A percentile compares a stretch with the other conserved stretches of the same genome.
Evolutionary conservation across 2,113 vertebrate genomes (phyloP).

Genomic region (Zingel zingel): DNA sequence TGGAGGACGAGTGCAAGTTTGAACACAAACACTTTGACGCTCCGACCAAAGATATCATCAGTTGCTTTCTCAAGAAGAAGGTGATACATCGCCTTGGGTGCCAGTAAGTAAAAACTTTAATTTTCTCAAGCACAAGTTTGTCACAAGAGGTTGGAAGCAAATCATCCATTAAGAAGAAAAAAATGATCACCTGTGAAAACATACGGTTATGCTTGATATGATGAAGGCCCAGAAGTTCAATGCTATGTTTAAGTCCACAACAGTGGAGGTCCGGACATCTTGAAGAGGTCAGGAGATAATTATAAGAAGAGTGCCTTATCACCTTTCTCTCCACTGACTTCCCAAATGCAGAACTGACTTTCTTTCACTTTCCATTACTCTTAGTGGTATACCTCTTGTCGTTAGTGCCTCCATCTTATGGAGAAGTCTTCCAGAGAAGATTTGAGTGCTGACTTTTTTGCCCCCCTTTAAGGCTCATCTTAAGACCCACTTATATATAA

Average conservation of each 20-base stretch:
- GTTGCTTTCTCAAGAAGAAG: slow-evolving; percentile 88
- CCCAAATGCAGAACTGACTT: background rate
- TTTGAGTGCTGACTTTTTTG: no score
- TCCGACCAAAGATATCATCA: slow-evolving; percentile 87
- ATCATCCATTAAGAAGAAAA: background rate
- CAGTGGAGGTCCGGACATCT: background rate
- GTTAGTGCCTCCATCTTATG: background rate
- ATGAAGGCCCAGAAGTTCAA: background rate
- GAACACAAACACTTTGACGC: slow-evolving; percentile 86
- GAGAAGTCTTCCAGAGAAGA: background rate
- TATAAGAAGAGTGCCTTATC: background rate
- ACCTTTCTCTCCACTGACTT: no score
- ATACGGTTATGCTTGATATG: no score
- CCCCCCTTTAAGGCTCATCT: background rate
- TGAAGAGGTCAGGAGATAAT: background rate
- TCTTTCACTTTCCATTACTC: no score
- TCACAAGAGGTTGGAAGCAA: background rate
- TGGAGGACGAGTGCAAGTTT: slow-evolving; percentile 89
- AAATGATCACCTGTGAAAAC: no score
- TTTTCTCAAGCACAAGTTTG: background rate
- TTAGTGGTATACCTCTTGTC: no score
- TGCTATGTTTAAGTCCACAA: background rate
- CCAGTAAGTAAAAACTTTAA: slow-evolving; percentile 79
- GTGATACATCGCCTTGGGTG: slow-evolving; percentile 86
- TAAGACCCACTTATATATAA: background rate